Conservation (phyloP, 2,888 invertebrate genomes). For the Polymixis flavicincta region DNA sequence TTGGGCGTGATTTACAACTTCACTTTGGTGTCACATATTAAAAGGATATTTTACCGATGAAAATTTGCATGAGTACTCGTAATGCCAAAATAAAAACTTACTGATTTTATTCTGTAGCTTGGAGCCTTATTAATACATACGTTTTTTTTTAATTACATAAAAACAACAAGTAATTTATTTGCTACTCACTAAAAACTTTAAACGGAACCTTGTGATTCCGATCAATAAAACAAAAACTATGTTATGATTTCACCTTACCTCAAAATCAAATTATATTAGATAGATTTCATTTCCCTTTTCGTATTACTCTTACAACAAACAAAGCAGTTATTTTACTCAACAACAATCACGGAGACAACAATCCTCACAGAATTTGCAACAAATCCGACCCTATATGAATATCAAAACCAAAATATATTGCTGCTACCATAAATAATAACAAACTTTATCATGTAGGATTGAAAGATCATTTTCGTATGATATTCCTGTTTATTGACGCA, state of each 20-base stretch:
- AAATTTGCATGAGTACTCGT: neutral
- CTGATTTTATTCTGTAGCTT: no score
- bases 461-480: conserved; percentile 55
- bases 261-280: neutral
- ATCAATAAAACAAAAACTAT: neutral
- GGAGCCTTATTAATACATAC: neutral
- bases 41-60: neutral
- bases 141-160: neutral
- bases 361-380: conserved; percentile 55
- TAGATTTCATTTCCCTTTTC: conserved; percentile 11
- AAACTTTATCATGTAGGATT: conserved; percentile 9
- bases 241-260: no score
- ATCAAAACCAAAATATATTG: conserved; percentile 22
- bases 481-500: conserved; percentile 34
- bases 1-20: conserved; percentile 6
- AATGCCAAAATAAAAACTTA: neutral
- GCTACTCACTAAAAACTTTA: neutral
- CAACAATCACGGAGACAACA: conserved; percentile 55
- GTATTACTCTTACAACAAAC: conserved; percentile 35
- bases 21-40: no score
- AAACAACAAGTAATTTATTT: no score
- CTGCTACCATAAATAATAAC: conserved; percentile 22
- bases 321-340: conserved; percentile 53
- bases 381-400: conserved; percentile 50
- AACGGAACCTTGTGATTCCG: neutral